Evolutionary conservation across 1,140 invertebrate species (phyloP), one percentile per base, ranked within the genome.

Genomic region (Globodera ellingtonae): DNA sequence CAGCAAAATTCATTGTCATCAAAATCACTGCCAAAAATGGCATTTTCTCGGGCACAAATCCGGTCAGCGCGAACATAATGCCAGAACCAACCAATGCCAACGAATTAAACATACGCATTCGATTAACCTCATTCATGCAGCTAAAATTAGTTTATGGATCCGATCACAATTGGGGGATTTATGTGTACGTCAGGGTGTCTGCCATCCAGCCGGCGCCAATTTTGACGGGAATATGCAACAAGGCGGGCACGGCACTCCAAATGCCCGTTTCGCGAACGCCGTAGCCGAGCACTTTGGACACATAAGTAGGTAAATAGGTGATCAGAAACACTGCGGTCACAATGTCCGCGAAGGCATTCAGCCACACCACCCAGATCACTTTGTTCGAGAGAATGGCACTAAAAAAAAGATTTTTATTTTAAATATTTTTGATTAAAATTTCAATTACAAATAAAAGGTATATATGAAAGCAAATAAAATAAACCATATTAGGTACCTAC

Each of bases 61-160:
- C 85, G 59, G 84, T 78, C 6, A 79, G 7, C 21, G 78, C 78
- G 75, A 85, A 86, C 67, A 82, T 70, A 47, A 86, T 48, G 10
- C 79, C 85, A 3, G 86, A 86, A 5, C 85, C 69, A 24, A 81
- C 78, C 18, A 86, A 73, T 13, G 85, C 86, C 18, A 86, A 74
- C 3, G 85, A 75, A 66, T 86, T 86, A 79, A 80, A 86, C 66
- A 86, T 46, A 47, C 84, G 72, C 85, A 86, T 86, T 75, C 80
- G 71, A 13, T 78, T 67, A 0, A 72, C 59, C 74, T 86, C 83
- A 5, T 70, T 81, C 15, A 86, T 76, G 65, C 52, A 86, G 67
- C 84, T 85, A 59, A 75, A 77, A 46, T 0, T 35, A 2, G 35
- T 35, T 35, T 35, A 35, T 2, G 1, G 35, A 35, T 35, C 35